These are phyloP conservation scores for Drosophila paramelanica DNA, from an alignment of 2,888 invertebrate genomes.

Conservation along the genomic window DNA sequence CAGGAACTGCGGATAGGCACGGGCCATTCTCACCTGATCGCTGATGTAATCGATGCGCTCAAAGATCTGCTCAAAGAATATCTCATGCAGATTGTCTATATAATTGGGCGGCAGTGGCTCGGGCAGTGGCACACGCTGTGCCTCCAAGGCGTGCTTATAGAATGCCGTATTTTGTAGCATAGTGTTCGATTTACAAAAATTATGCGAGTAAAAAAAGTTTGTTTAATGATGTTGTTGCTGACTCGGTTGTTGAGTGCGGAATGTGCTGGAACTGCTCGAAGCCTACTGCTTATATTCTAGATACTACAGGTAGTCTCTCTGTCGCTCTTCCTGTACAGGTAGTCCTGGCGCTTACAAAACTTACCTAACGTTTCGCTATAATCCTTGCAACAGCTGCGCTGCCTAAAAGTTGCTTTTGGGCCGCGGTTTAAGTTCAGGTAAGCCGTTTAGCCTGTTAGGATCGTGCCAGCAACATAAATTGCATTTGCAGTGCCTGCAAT, in stretches of 20 bases:
- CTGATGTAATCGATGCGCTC: constrained; percentile 55
- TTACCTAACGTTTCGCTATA: constrained; percentile 6
- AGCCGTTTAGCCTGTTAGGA: constrained; percentile 21
- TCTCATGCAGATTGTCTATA: constrained; percentile 63
- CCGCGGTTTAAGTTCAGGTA: constrained; percentile 7
- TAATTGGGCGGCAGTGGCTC: constrained; percentile 48
- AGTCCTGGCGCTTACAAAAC: constrained; percentile 13
- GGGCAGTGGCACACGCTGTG: constrained; percentile 22
- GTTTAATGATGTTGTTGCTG: constrained; percentile 10
- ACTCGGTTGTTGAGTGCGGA: constrained; percentile 20
- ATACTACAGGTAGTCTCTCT: constrained; percentile 14
- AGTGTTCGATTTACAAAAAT: not conserved
- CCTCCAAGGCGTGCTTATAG: constrained; percentile 49
- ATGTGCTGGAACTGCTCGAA: constrained; percentile 19
- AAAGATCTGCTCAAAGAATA: constrained; percentile 74
- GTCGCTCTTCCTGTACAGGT: constrained; percentile 8
- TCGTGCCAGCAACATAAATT: constrained; percentile 60
- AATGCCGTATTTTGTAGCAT: constrained; percentile 56
- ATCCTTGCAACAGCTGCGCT: constrained; percentile 39
- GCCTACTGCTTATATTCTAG: constrained; percentile 27
- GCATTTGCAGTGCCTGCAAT: constrained; percentile 64
- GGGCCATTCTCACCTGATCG: constrained; percentile 72
- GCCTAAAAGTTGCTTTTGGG: constrained; percentile 9
- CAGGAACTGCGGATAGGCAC: constrained; percentile 73
- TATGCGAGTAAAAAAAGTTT: no score